Evolutionary conservation across 2,888 invertebrate genomes (phyloP), one percentile per base, ranked within the genome.

Genomic region (Plebejus melissa): DNA sequence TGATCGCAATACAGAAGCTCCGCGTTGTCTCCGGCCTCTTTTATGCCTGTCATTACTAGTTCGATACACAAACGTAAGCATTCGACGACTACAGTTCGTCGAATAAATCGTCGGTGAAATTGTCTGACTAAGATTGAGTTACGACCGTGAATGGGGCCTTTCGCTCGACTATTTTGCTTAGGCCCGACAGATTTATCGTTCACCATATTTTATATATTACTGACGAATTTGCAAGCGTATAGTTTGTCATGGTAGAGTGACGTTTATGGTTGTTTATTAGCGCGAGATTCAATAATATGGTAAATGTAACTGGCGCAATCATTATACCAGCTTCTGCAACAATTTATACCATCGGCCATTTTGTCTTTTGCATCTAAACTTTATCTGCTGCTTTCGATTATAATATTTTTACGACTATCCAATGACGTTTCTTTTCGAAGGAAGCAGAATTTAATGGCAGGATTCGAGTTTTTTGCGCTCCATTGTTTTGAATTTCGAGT

Each of bases 51-150:
- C 90, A 91, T 91, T 91, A 90, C 92, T 90, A 11, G 85, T 87
- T 82, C 86, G 86, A 90, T 90, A 89, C 88, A 87, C 86, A 83
- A 85, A 87, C 90, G 90, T 92, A 89, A 92, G 91, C 91, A 81
- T 88, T 92, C 89, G 92, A 92, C 93, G 90, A 92, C 88, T 90
- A 89, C 89, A 90, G 90, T 91, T 89, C 87, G 88, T 83, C 86
- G 88, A 89, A 90, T 91, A 91, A 90, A 92, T 90, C 89, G 88
- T 86, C 86, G 85, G 87, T 88, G 86, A 90, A 91, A 89, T 90
- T 88, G 88, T 88, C 85, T 85, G 87, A 80, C 84, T 83, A 83
- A 86, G 84, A 88, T 89, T 90, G 90, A 91, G 88, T 91, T 90
- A 91, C 90, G 87, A 81, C 85, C 84, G 85, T 86, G 86, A 88